A percentile compares a stretch with the other conserved stretches of the same genome.
Conservation (phyloP, 2,888 invertebrate genomes). For the Trachelus iudaicus region DNA sequence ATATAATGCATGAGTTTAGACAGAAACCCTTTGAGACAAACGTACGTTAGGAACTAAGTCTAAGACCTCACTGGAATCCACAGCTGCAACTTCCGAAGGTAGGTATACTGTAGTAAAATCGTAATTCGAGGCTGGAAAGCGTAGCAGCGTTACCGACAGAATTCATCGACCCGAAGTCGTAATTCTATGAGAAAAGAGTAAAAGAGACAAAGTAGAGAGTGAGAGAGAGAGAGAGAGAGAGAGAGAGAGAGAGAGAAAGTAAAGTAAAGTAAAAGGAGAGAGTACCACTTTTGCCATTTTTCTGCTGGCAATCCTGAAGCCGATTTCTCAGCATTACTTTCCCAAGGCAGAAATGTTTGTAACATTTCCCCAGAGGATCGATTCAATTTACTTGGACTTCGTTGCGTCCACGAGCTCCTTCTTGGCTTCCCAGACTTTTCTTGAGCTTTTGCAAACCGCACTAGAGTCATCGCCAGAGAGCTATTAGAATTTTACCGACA, state of each 20-base stretch:
- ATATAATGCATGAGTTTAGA: not conserved
- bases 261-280: not conserved
- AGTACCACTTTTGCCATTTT: not conserved
- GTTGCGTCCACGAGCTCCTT: constrained; percentile 3
- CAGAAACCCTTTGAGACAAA: not conserved
- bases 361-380: constrained; percentile 20
- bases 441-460: not conserved
- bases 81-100: not conserved
- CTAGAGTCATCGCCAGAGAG: not conserved
- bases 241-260: not conserved
- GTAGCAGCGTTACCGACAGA: not conserved
- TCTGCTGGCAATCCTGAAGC: not conserved
- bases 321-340: not conserved
- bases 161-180: not conserved
- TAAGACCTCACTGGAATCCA: not conserved
- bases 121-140: not conserved
- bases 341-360: constrained; percentile 8
- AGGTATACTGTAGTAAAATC: not conserved
- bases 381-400: constrained; percentile 19
- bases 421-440: not conserved
- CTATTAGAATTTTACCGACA: not conserved
- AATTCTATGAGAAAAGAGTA: not conserved
- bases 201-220: too few relatives aligned
- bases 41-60: not conserved
- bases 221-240: too few relatives aligned